Conservation (phyloP, 2,797 vertebrate species). For the Macropus fuliginosus region DNA sequence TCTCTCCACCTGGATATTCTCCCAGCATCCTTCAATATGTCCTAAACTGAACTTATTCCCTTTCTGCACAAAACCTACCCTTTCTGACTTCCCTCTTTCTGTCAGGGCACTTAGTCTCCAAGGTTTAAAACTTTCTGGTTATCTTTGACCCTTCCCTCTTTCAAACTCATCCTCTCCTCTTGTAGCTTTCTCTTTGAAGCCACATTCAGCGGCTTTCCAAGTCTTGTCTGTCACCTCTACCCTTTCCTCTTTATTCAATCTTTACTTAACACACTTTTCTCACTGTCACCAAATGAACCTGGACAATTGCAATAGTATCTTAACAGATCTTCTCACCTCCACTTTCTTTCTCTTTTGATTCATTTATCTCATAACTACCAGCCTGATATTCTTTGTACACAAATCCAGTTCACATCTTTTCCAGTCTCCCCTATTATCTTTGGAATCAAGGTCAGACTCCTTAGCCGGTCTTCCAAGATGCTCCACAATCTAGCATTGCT, state of each 20-base stretch:
- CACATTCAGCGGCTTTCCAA: background rate
- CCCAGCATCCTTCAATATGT: background rate
- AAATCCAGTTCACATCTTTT: background rate
- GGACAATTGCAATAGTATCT: background rate
- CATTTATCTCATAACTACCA: background rate
- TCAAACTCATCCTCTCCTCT: background rate
- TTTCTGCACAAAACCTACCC: background rate
- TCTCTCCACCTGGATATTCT: background rate
- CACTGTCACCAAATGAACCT: background rate
- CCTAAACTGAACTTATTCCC: background rate
- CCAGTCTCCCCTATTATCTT: background rate
- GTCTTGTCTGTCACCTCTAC: background rate
- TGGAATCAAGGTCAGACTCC: background rate
- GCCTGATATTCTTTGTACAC: background rate
- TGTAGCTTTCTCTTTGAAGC: background rate
- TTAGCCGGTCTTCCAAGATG: background rate
- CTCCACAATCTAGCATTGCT: background rate
- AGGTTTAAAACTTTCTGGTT: background rate
- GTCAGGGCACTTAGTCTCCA: background rate
- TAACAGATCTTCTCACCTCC: background rate
- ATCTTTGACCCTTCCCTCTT: background rate
- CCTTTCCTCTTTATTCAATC: background rate
- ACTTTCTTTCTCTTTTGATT: background rate
- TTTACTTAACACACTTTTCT: background rate
- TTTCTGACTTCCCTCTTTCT: background rate